Evolutionary conservation across 2,888 invertebrate species (phyloP).

Genomic region (Pinctada fucata): DNA sequence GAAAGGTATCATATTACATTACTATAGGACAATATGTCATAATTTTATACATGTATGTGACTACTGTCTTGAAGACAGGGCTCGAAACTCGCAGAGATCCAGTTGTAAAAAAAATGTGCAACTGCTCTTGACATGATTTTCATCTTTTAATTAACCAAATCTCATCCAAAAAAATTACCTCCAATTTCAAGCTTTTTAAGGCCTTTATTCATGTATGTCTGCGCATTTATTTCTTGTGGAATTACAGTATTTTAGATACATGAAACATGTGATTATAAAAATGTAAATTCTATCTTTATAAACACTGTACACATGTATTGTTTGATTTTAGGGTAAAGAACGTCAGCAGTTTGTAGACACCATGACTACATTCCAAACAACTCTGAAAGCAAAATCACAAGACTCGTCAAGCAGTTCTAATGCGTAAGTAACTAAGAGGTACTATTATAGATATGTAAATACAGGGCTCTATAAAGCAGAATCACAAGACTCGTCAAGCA

Average conservation of each 20-base stretch:
- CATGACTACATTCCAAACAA: constrained; percentile 71
- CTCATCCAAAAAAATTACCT: too few species aligned
- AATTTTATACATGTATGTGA: not conserved
- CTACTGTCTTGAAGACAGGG: not conserved
- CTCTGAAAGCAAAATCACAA: constrained; percentile 59
- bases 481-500: constrained; percentile 47
- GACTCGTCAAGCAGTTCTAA: constrained; percentile 41
- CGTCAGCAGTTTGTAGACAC: constrained; percentile 72
- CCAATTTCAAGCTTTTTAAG: too few species aligned
- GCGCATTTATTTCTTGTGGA: too few species aligned
- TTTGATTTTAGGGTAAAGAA: constrained; percentile 65
- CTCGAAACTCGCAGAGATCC: not conserved
- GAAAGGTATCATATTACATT: constrained; percentile 64
- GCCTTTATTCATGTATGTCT: too few species aligned
- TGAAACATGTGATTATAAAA: too few species aligned
- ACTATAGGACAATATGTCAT: too few species aligned
- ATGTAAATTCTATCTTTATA: too few species aligned
- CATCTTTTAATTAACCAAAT: too few species aligned
- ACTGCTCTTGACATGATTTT: too few species aligned
- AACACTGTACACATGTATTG: not conserved
- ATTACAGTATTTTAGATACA: too few species aligned
- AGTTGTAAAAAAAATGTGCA: too few species aligned
- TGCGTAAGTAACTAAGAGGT: constrained; percentile 21
- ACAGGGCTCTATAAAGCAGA: constrained; percentile 46
- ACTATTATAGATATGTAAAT: too few species aligned